Base-by-base conservation (phyloP, 2,888 invertebrate species). In the Lasioglossum calceatum region DNA sequence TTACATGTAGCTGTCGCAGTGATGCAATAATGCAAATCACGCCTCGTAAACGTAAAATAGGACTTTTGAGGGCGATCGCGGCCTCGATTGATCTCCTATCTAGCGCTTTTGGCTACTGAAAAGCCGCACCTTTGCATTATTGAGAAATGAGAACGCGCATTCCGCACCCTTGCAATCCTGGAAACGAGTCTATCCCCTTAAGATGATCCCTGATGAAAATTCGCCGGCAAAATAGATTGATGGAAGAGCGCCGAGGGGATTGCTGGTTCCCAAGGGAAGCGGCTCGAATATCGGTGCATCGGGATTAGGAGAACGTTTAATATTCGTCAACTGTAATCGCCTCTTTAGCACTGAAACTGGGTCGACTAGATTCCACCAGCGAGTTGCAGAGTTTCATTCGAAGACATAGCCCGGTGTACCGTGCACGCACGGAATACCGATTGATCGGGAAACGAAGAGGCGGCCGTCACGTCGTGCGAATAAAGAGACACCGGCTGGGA, bases 271-370 rank as follows among this genome's bases (percentile, higher is more conserved):
- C 54, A 16, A 8, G 36, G 19, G 16, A 8, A 67, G 7, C 36
- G 32, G 23, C 36, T 19, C 36, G 67, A 72, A 36, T 70, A 39
- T 61, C 71, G 47, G 58, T 44, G 54, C 39, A 70, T 58, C 5
- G 70, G 77, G 61, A 23, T 64, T 23, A 14, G 39, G 10, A 14
- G 3, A 32, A 42, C 47, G 47, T 71, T 75, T 47, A 73, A 64
- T 71, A 3, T 16, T 44, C 32, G 16, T 44, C 42, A 27, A 27
- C 32, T 50, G 42, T 61, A 47, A 61, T 54, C 36, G 71, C 84
- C 89, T 91, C 85, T 88, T 91, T 87, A 88, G 91, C 90, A 91
- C 90, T 87, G 88, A 84, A 79, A 83, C 50, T 73, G 64, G 54
- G 73, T 83, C 82, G 77, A 85, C 32, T 86, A 72, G 67, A 74